Percentiles rank a stretch among this genome's conserved stretches.
Evolutionary conservation across 2,797 vertebrate species (phyloP).

Genomic region (Decapterus maruadsi): DNA sequence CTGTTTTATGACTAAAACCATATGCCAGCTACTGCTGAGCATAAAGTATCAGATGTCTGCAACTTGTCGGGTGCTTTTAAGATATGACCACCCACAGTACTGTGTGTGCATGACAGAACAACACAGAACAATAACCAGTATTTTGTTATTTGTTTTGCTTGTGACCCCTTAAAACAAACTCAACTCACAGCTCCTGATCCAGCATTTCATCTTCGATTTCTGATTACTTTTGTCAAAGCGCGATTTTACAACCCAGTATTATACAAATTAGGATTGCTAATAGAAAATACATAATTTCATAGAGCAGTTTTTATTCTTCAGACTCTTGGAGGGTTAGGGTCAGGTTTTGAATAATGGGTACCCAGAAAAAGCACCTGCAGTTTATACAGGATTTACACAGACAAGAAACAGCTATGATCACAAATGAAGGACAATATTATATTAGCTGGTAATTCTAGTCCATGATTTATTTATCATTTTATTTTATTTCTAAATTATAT

Average conservation of each 20-base stretch:
- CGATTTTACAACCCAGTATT: background rate
- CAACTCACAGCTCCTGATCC: too few species aligned
- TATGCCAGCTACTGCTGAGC: background rate
- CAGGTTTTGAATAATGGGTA: too few species aligned
- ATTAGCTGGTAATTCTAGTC: too few species aligned
- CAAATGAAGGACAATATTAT: too few species aligned
- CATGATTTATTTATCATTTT: too few species aligned
- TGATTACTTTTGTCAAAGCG: too few species aligned
- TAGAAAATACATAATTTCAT: background rate
- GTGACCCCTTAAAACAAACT: slow-evolving; percentile 1
- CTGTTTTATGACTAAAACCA: background rate
- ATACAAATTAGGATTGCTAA: background rate
- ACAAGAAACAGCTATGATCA: too few species aligned
- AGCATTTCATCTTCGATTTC: background rate
- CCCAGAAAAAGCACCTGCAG: too few species aligned
- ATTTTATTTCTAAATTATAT: too few species aligned
- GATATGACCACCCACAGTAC: background rate
- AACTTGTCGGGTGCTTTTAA: background rate
- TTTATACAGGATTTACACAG: too few species aligned
- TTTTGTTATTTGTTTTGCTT: background rate
- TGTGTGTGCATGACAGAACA: background rate
- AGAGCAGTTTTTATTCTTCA: background rate
- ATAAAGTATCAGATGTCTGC: background rate
- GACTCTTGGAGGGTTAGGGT: too few species aligned
- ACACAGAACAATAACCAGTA: background rate